Base-by-base conservation (phyloP, 1,140 invertebrate genomes). In the Rhysida immarginata region DNA sequence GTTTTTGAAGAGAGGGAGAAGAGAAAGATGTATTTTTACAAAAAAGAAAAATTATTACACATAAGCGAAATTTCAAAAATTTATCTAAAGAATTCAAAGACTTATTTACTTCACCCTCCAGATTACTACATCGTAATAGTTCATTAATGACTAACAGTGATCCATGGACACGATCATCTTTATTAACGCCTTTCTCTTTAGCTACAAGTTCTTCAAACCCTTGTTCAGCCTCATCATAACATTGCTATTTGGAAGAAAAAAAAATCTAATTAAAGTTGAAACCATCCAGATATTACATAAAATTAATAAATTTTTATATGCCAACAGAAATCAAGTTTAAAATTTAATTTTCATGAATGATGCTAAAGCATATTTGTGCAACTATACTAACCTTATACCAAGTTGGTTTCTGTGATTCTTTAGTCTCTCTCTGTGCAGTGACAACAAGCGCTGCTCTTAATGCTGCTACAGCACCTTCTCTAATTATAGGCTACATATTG, bases 101-200 rank as follows among this genome's bases (percentile, higher is more conserved):
- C 24, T 35, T 41, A 56, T 58, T 61, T 60, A 74, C 70, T 65
- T 78, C 95, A 81, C 91, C 94, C 46, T 81, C 77, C 1, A 85
- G 79, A 73, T 97, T 95, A 46, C 89, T 87, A 65, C 90, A 94
- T 58, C 94, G 74, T 1, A 99, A 73, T 0, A 99, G 72, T 70
- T 99, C 96, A 74, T 97, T 96, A 1, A 97, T 71, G 14, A 98
- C 87, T 14, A 99, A 75, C 0, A 99, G 72, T 1, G 89, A 89
- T 14, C 93, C 92, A 69, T 98, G 95, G 24, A 92, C 81, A 66
- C 84, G 78, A 68, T 98, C 95, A 64, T 98, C 95, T 60, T 79
- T 78, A 5, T 81, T 84, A 54, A 85, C 79, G 20, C 86, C 85
- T 21, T 59, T 59, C 63, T 87, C 85, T 67, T 78, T 78, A 0